Base-by-base conservation (phyloP, 1,140 invertebrate genomes). In the Heterodera carotae region DNA sequence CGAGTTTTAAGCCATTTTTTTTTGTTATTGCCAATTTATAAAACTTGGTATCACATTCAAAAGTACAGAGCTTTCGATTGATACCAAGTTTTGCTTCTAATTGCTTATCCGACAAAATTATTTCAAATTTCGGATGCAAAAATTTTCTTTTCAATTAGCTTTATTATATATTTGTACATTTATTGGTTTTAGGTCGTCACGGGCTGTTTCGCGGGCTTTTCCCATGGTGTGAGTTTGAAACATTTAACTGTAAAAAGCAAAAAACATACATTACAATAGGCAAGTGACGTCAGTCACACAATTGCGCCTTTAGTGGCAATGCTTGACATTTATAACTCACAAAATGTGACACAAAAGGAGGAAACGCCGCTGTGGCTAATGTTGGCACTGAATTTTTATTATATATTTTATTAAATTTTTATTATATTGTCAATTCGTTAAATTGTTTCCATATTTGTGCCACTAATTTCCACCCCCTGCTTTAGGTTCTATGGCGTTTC, bases 231-330 rank as follows among this genome's bases (percentile, higher is more conserved):
- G 27, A 80, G 82, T 72, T 73, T 76, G 67, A 25, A 34, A 27
- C 68, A 29, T 34, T 59, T 71, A 43, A 39, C 34, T 39, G 0
- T 22, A 31, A n/a, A 76, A 22, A 18, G 25, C 18, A 48, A 31
- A 62, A 2, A 56, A 64, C 77, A 5, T 48, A 71, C 10, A 59
- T 56, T 56, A 18, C 3, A 43, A 43, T 82, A 25, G 36, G 64
- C 76, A 48, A 43, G 76, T 60, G 80, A 82, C 80, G 89, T 2
- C 87, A 94, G 94, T 88, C 98, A 98, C 89, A 95, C 96, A 0
- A 97, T 98, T 83, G 96, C 95, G 10, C 96, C 96, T 0, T 89
- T 98, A 29, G 93, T 98, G 67, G 94, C 93, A 0, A 88, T 98
- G 0, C 96, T 94, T 92, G 90, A 95, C 79, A 92, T 98, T 75